Base-by-base conservation (phyloP, 2,888 invertebrate species). In the Lamellibrachia satsuma region DNA sequence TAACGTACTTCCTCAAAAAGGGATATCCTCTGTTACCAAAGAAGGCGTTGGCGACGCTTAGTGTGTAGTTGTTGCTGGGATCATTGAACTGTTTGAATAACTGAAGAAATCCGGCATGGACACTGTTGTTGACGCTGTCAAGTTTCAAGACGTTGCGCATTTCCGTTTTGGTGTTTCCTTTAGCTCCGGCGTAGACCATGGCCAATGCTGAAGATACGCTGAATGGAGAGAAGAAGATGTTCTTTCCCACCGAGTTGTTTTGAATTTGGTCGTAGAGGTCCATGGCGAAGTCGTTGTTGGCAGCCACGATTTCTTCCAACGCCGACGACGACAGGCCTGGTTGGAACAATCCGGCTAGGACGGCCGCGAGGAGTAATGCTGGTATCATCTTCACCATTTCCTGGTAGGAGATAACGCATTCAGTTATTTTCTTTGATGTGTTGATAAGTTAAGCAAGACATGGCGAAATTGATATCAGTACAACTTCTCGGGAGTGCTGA, bases 281-380 rank as follows among this genome's bases (percentile, higher is more conserved):
- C 11, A 75, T 75, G 75, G 75, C 75, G 75, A 75, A 75, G 22
- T 75, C 75, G 75, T 75, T 75, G 75, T 75, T 75, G 75, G 75
- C 75, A n/a, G 22, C 75, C 75, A 75, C 75, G 75, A 75, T n/a
- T 75, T 75, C 22, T 75, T 75, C 22, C 75, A 22, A 22, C 75
- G 75, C 75, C 75, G 75, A 22, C 75, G n/a, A 75, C 75, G n/a
- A 75, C 75, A 75, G 75, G 22, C 75, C 75, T 6, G 75, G 15
- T 75, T n/a, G 0, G 11, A n/a, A 75, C 75, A 75, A 22, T 15
- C 75, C 22, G 92, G 55, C 7, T 55, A 57, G 39, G n/a, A 55
- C 2, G 57, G 39, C 52, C 7, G 27, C 55, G 27, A 27, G 39
- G 11, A 75, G 52, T 27, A 75, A 7, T 22, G 22, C 75, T 75